phyloP scores from a whole-genome alignment of 2,888 invertebrate genomes.

The Brenthis daphne region DNA sequence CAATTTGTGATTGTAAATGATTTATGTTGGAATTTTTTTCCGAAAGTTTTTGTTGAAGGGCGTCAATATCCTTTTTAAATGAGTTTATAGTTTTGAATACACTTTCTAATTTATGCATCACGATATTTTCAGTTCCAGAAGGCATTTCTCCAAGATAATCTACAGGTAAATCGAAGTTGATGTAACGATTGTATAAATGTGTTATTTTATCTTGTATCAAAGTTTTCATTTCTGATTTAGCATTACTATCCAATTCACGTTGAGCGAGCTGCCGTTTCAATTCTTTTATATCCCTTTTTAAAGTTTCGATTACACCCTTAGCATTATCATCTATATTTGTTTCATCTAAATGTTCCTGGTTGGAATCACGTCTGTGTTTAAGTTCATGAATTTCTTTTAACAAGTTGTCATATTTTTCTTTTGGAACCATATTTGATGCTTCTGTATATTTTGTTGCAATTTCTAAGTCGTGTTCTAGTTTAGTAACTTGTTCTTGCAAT shows the following conservation, averaged over 20 bases:
- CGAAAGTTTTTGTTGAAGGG: constrained; percentile 80
- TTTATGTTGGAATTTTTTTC: constrained; percentile 80
- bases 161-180: constrained; percentile 74
- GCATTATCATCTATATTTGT: constrained; percentile 77
- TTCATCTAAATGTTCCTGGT: constrained; percentile 66
- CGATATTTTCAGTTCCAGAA: constrained; percentile 62
- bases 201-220: constrained; percentile 68
- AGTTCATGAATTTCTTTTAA: constrained; percentile 63
- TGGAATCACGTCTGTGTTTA: constrained; percentile 59
- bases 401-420: constrained; percentile 64
- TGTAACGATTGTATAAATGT: constrained; percentile 73
- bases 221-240: constrained; percentile 52
- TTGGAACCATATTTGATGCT: constrained; percentile 59
- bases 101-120: constrained; percentile 75
- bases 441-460: constrained; percentile 57
- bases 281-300: constrained; percentile 74
- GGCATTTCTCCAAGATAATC: constrained; percentile 76
- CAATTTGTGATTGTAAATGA: constrained; percentile 80
- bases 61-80: constrained; percentile 82
- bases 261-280: constrained; percentile 64
- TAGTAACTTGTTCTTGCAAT: constrained; percentile 74
- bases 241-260: constrained; percentile 52
- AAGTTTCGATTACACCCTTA: constrained; percentile 74
- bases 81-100: constrained; percentile 81
- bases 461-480: constrained; percentile 74